A percentile compares a stretch with the other conserved stretches of the same genome.
Evolutionary conservation across 2,888 invertebrate species (phyloP).

Genomic region (Cylloceria caligata): DNA sequence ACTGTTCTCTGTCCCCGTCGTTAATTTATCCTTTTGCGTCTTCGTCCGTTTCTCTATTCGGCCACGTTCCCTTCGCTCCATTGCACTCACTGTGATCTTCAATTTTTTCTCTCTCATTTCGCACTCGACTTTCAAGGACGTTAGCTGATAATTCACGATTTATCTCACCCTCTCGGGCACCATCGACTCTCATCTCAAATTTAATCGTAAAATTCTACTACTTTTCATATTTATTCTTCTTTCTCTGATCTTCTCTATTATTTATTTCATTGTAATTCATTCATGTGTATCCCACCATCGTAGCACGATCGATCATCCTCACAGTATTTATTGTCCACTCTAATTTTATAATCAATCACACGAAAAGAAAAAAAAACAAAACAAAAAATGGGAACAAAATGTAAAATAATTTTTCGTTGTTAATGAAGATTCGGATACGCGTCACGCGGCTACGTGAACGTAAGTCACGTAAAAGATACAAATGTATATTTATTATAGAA

Average conservation of each 20-base stretch:
- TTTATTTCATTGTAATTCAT: slow-evolving; percentile 47
- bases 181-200: slow-evolving; percentile 7
- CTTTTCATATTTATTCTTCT: slow-evolving; percentile 25
- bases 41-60: slow-evolving; percentile 10
- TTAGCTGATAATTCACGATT: slow-evolving; percentile 1
- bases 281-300: slow-evolving; percentile 62
- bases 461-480: slow-evolving; percentile 43
- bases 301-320: slow-evolving; percentile 73
- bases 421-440: slow-evolving; percentile 18
- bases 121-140: slow-evolving; percentile 10
- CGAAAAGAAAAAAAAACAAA: too few species aligned
- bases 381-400: slow-evolving; percentile 35
- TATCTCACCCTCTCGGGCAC: slow-evolving; percentile 10
- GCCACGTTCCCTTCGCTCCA: slow-evolving; percentile 22
- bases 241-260: slow-evolving; percentile 36
- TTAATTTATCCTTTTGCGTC: slow-evolving; percentile 23
- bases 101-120: slow-evolving; percentile 29
- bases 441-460: slow-evolving; percentile 32
- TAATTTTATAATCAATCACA: slow-evolving; percentile 58
- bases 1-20: slow-evolving; percentile 31
- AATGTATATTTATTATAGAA: slow-evolving; percentile 68
- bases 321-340: slow-evolving; percentile 69
- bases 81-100: slow-evolving; percentile 61
- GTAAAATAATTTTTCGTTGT: slow-evolving; percentile 56
- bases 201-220: slow-evolving; percentile 12